phyloP scores from a whole-genome alignment of 2,113 vertebrate species.

The Vireo altiloquus region DNA sequence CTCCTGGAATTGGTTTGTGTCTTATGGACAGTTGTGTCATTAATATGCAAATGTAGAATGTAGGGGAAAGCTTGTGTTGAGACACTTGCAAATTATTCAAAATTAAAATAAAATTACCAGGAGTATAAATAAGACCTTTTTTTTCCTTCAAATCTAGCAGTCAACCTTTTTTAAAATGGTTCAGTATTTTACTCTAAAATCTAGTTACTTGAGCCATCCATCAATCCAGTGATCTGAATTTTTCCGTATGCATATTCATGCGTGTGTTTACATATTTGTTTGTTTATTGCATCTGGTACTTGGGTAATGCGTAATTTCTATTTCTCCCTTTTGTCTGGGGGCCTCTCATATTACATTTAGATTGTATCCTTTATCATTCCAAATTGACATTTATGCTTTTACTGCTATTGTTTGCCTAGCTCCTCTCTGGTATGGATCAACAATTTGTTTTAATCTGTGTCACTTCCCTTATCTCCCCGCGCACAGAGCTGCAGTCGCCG shows the following conservation, averaged over 20 bases:
- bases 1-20: background rate
- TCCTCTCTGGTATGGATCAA: slow-evolving; percentile 75
- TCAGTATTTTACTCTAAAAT: slow-evolving; percentile 64
- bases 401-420: slow-evolving; percentile 85
- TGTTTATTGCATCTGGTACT: slow-evolving; percentile 65
- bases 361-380: slow-evolving; percentile 88
- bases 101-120: slow-evolving; percentile 45
- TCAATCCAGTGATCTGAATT: slow-evolving; percentile 66
- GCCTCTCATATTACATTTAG: slow-evolving; percentile 86
- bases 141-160: background rate
- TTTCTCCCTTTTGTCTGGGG: slow-evolving; percentile 83
- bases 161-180: slow-evolving; percentile 20
- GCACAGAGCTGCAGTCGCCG: slow-evolving; percentile 72
- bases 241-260: slow-evolving; percentile 71
- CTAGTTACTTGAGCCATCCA: slow-evolving; percentile 61
- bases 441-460: slow-evolving; percentile 87
- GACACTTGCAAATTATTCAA: background rate
- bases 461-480: slow-evolving; percentile 75
- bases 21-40: slow-evolving; percentile 32
- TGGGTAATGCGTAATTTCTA: slow-evolving; percentile 79
- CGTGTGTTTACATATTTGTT: slow-evolving; percentile 25
- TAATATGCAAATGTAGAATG: background rate
- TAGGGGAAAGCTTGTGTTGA: background rate
- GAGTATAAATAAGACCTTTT: slow-evolving; percentile 21
- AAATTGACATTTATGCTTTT: slow-evolving; percentile 92